Evolutionary conservation across 1,140 invertebrate species (phyloP).

Genomic region (Pseudomyrmex gracilis): DNA sequence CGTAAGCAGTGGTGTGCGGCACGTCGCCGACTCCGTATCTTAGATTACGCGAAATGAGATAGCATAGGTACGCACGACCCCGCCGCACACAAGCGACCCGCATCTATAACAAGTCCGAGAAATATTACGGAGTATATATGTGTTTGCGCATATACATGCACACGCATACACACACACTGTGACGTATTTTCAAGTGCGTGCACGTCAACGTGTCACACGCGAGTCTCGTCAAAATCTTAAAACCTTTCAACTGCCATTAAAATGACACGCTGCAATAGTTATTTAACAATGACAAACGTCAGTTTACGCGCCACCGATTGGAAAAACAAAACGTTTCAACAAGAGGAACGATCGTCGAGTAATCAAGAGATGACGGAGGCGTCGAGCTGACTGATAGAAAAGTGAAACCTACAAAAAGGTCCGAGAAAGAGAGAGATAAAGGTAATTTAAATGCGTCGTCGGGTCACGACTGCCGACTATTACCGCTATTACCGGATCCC

Average conservation of each 20-base stretch:
- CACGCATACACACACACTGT: too few species aligned
- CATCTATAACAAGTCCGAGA: conserved; percentile 58
- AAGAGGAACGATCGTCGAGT: neutral
- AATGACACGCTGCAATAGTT: too few species aligned
- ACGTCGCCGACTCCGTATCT: conserved; percentile 40
- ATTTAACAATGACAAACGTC: conserved; percentile 10
- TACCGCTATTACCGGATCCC: conserved; percentile 80
- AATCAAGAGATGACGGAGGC: conserved; percentile 38
- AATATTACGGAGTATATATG: conserved; percentile 32
- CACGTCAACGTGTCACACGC: too few species aligned
- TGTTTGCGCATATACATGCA: too few species aligned
- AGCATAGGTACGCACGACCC: neutral
- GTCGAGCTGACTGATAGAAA: conserved; percentile 70
- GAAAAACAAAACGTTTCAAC: conserved; percentile 6
- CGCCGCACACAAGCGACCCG: conserved; percentile 3
- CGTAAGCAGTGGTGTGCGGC: conserved; percentile 47
- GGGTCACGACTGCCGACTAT: conserved; percentile 79
- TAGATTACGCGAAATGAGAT: conserved; percentile 58
- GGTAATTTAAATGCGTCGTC: conserved; percentile 80
- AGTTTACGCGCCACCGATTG: conserved; percentile 24
- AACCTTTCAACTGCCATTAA: too few species aligned
- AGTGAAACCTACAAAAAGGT: conserved; percentile 71
- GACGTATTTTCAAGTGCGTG: too few species aligned
- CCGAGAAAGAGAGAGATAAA: conserved; percentile 66
- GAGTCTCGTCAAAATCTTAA: too few species aligned